A percentile compares a stretch with the other conserved stretches of the same genome.
These are phyloP conservation scores for Mystacides longicornis DNA, from an alignment of 2,888 invertebrate species.

Conservation along the genomic window DNA sequence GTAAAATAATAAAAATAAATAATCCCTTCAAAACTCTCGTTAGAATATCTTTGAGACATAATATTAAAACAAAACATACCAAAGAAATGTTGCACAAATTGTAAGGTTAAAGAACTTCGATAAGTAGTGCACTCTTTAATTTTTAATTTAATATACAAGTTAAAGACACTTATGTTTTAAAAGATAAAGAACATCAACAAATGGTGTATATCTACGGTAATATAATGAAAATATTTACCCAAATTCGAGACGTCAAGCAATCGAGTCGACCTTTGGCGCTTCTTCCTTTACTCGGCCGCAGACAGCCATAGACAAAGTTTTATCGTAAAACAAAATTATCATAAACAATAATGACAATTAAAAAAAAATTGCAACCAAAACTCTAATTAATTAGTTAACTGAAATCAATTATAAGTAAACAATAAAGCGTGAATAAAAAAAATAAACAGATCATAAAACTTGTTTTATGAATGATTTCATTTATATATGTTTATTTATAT, in stretches of 20 bases:
- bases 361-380: too few relatives aligned
- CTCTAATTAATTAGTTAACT: too few relatives aligned
- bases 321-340: background rate
- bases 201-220: too few relatives aligned
- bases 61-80: background rate
- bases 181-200: too few relatives aligned
- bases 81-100: background rate
- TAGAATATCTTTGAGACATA: background rate
- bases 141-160: too few relatives aligned
- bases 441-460: too few relatives aligned
- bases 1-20: background rate
- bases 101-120: background rate
- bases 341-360: background rate
- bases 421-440: too few relatives aligned
- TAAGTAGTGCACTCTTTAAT: too few relatives aligned
- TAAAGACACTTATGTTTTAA: too few relatives aligned
- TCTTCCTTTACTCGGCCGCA: conserved; percentile 8
- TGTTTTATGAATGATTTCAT: too few relatives aligned
- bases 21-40: background rate
- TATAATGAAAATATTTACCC: conserved; percentile 12
- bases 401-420: too few relatives aligned
- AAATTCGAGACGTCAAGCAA: conserved; percentile 18
- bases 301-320: conserved; percentile 10
- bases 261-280: conserved; percentile 21
- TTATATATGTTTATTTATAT: too few relatives aligned